These are phyloP conservation scores for Aphodius sticticus DNA, from an alignment of 2,888 invertebrate species.

Conservation along the genomic window DNA sequence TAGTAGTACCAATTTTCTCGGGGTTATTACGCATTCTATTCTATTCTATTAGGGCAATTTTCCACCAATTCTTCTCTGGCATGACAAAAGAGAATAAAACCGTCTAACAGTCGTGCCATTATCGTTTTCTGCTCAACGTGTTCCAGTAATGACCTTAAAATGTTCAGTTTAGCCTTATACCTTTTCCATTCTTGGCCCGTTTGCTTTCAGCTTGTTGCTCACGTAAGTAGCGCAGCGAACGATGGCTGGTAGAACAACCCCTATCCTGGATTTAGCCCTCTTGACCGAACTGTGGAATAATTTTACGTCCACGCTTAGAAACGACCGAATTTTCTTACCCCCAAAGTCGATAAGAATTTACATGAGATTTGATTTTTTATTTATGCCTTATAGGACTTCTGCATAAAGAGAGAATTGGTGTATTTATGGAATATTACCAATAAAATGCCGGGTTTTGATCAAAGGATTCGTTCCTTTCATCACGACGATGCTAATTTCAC, in stretches of 20 bases:
- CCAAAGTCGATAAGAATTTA: not conserved
- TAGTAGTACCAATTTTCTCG: not conserved
- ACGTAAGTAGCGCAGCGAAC: not conserved
- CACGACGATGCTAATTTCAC: too few relatives aligned
- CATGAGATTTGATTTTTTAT: not conserved
- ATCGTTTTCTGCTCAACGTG: slow-evolving; percentile 4
- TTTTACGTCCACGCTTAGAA: slow-evolving; percentile 9
- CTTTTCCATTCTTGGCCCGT: not conserved
- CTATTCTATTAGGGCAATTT: not conserved
- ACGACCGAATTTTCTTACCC: not conserved
- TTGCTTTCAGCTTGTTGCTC: not conserved
- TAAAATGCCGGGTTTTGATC: too few relatives aligned
- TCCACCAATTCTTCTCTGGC: not conserved
- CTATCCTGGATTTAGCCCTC: slow-evolving; percentile 19
- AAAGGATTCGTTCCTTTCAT: too few relatives aligned
- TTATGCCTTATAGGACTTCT: too few relatives aligned
- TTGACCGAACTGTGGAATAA: slow-evolving; percentile 34
- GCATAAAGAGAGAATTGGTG: not conserved
- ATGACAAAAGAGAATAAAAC: not conserved
- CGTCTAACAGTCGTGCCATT: not conserved
- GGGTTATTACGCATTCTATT: not conserved
- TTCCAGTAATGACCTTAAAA: not conserved
- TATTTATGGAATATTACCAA: not conserved
- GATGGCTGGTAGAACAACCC: not conserved
- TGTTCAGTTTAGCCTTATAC: not conserved